A percentile compares a stretch with the other conserved stretches of the same genome.
Evolutionary conservation across 2,113 vertebrate species (phyloP).

Genomic region (Noturus placidus): DNA sequence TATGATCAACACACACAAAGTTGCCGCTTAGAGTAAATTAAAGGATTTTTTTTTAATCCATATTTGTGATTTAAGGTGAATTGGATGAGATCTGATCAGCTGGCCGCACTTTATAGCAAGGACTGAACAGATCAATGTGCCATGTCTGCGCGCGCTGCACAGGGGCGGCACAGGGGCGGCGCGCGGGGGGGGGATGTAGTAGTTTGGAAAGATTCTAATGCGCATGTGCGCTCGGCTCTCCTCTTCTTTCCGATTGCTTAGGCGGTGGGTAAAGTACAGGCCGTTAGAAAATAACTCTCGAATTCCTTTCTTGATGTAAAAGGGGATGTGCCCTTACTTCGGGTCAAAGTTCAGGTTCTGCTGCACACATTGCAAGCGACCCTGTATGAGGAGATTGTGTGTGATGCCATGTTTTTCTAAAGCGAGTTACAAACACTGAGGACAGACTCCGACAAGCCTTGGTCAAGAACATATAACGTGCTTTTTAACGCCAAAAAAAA

Average conservation of each 20-base stretch:
- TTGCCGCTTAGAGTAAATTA: neutral
- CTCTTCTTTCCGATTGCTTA: neutral
- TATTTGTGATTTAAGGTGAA: neutral
- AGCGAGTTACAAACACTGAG: neutral
- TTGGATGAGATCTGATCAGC: neutral
- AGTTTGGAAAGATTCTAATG: neutral
- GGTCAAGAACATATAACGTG: neutral
- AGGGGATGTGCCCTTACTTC: conserved; percentile 45
- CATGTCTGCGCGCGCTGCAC: neutral
- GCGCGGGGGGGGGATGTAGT: neutral
- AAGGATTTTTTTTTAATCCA: neutral
- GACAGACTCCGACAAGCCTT: neutral
- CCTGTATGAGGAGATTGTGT: conserved; percentile 36
- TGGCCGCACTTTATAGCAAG: neutral
- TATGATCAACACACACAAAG: neutral
- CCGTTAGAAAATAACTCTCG: conserved; percentile 37
- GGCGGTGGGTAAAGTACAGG: conserved; percentile 31
- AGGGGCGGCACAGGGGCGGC: fast-evolving
- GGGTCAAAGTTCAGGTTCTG: conserved; percentile 59
- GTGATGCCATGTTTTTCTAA: neutral
- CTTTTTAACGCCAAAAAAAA: too few relatives aligned
- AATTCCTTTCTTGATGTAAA: conserved; percentile 48
- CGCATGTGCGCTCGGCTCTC: neutral
- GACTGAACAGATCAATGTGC: neutral
- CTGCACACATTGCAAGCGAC: conserved; percentile 40